Conservation (phyloP, 2,113 vertebrate genomes). For the Miniopterus natalensis region DNA sequence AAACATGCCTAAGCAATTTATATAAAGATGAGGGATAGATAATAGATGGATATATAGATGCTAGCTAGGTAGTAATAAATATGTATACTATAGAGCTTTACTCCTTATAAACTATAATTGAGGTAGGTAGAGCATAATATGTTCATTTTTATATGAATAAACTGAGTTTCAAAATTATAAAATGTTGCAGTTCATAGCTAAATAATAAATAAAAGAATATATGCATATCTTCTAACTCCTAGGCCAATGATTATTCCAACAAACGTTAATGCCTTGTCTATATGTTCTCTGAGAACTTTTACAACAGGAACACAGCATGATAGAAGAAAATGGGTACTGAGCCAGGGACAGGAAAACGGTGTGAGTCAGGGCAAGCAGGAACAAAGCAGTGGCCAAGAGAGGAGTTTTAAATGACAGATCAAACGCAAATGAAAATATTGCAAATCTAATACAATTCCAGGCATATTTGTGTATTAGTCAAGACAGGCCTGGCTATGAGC, state of each 20-base stretch:
- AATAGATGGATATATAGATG: neutral
- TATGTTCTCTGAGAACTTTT: neutral
- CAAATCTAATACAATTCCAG: neutral
- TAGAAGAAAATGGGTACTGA: neutral
- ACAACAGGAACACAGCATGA: neutral
- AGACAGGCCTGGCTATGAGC: neutral
- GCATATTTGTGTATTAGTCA: neutral
- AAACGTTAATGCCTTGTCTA: constrained; percentile 18
- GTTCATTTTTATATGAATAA: neutral
- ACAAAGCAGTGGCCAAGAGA: neutral
- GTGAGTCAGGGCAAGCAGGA: neutral
- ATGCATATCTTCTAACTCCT: neutral
- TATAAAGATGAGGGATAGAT: neutral
- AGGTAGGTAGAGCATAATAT: neutral
- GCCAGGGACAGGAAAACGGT: neutral
- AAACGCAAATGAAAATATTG: neutral
- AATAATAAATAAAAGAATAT: constrained; percentile 23
- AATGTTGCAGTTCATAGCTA: neutral
- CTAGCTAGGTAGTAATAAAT: neutral
- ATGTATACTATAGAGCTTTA: neutral
- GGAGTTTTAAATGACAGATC: constrained; percentile 27
- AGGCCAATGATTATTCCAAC: neutral
- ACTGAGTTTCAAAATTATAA: constrained; percentile 13
- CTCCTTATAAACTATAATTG: neutral
- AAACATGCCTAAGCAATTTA: neutral